A percentile compares a stretch with the other conserved stretches of the same genome.
These are phyloP conservation scores for Campoletis raptor DNA, from an alignment of 2,888 invertebrate genomes.

Conservation along the genomic window DNA sequence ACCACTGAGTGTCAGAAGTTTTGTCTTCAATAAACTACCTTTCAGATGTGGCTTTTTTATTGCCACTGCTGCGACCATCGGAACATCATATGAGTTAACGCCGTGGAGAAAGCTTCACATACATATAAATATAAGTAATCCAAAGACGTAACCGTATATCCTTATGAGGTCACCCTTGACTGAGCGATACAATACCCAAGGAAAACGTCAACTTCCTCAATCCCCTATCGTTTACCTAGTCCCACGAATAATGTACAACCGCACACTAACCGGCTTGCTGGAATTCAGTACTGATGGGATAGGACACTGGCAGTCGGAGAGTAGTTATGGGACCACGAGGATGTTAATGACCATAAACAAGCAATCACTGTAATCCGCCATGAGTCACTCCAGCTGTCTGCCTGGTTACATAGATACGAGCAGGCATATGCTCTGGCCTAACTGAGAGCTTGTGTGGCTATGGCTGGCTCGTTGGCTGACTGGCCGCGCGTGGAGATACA, in stretches of 20 bases:
- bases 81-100: not conserved
- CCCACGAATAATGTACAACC: conserved; percentile 61
- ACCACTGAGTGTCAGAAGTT: not conserved
- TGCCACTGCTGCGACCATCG: not conserved
- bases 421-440: conserved; percentile 82
- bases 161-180: conserved; percentile 16
- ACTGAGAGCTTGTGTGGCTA: conserved; percentile 70
- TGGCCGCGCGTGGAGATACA: conserved; percentile 58
- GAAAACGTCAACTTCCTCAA: conserved; percentile 42
- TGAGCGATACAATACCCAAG: conserved; percentile 18
- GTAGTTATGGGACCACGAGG: conserved; percentile 84
- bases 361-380: conserved; percentile 85
- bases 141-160: conserved; percentile 1
- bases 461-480: conserved; percentile 53
- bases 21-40: not conserved
- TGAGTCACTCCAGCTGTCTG: conserved; percentile 84
- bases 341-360: conserved; percentile 85
- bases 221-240: conserved; percentile 44
- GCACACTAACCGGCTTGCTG: conserved; percentile 40
- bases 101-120: not conserved
- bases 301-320: conserved; percentile 78
- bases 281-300: conserved; percentile 77
- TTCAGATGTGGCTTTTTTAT: not conserved
- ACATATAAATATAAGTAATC: not conserved
- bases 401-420: conserved; percentile 81